Evolutionary conservation across 2,888 invertebrate genomes (phyloP).

Genomic region (Maniola hyperantus): DNA sequence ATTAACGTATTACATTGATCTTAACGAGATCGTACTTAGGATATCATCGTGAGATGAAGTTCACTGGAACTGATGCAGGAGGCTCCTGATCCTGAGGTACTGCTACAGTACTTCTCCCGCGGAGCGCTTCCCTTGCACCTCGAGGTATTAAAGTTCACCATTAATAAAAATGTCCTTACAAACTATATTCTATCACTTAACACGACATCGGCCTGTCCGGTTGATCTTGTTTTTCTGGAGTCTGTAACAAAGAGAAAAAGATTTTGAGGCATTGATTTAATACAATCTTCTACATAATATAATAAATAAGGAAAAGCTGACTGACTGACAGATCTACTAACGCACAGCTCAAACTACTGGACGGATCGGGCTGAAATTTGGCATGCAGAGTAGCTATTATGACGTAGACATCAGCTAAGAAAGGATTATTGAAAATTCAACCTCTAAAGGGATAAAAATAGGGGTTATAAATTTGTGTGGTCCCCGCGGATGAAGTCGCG

Average conservation of each 20-base stretch:
- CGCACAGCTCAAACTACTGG: no score
- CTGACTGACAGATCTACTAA: no score
- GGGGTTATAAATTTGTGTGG: no score
- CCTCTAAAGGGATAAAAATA: no score
- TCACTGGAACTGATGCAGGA: slow-evolving; percentile 69
- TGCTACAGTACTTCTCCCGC: slow-evolving; percentile 42
- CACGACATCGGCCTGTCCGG: slow-evolving; percentile 82
- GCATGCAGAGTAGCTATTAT: no score
- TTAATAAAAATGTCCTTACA: slow-evolving; percentile 65
- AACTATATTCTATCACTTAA: slow-evolving; percentile 60
- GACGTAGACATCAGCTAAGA: no score
- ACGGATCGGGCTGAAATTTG: no score
- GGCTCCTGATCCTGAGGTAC: slow-evolving; percentile 46
- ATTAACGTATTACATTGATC: slow-evolving; percentile 75
- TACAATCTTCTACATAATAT: no score
- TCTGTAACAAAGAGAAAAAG: slow-evolving; percentile 81
- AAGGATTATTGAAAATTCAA: no score
- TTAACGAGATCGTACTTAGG: slow-evolving; percentile 81
- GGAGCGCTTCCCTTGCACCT: slow-evolving; percentile 48
- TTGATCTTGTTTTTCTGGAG: slow-evolving; percentile 84
- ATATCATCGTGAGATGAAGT: slow-evolving; percentile 75
- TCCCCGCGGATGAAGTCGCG: no score
- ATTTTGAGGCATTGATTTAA: slow-evolving; percentile 47
- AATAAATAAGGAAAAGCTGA: no score
- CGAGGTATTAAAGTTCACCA: slow-evolving; percentile 75